Base-by-base conservation (phyloP, 2,888 invertebrate genomes). In the Cetonia aurata region DNA sequence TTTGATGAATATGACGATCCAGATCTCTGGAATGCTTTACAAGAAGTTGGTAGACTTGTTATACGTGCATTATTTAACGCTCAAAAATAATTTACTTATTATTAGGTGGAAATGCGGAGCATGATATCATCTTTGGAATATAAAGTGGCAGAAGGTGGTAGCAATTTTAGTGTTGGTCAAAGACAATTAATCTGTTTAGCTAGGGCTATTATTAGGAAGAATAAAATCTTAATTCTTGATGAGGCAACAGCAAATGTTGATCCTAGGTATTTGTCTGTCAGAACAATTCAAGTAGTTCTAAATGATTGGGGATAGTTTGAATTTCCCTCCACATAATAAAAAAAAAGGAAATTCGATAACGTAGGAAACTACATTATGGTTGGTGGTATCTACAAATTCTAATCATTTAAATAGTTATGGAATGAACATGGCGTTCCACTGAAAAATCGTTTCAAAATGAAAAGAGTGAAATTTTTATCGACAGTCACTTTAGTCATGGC, bases 201-300 rank as follows among this genome's bases (percentile, higher is more conserved):
- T 8, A 87, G 95, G 75, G 96, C 96, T 0, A 91, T 96, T 73
- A 87, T 96, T 0, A 87, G 92, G 50, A 91, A 92, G 78, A 93
- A 92, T 78, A 91, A 89, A 77, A 90, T 96, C 75, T 87, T 96
- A 2, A 90, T 96, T 33, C 85, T 96, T 52, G 96, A 96, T 78
- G 96, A 96, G 85, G 96, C 96, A 15, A 96, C 96, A 0, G 95
- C 96, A 3, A 96, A 95, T 82, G 95, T 96, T 0, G 96, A 96
- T 84, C 93, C 91, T 68, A 90, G 90, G 93, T 93, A 86, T 31
- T 25, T 1, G 25, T 1, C 4, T 25, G 25, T 25, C 1, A 25
- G 25, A 25, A 25, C 25, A 25, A 25, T 4, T 25, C 25, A 25
- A 25, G 25, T 25, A 25, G 25, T 25, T 25, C 25, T 4, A 25